phyloP scores from a whole-genome alignment of 2,797 vertebrate genomes.

The Monodelphis domestica region DNA sequence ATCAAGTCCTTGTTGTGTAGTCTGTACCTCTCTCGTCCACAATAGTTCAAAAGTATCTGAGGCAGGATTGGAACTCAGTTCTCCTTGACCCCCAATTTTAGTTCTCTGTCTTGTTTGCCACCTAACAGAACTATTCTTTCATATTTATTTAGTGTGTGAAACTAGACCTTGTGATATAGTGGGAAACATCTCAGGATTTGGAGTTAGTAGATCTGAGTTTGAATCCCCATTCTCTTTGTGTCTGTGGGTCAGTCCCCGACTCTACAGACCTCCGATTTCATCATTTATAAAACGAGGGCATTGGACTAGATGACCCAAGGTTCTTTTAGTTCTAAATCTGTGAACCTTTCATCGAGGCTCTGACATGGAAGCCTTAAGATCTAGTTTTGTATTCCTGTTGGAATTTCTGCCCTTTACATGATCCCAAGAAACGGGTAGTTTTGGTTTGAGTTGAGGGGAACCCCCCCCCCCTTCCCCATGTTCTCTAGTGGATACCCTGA shows the following conservation, averaged over 20 bases:
- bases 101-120: background rate
- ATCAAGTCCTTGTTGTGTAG: too few species aligned
- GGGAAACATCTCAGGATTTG: too few species aligned
- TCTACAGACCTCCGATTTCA: background rate
- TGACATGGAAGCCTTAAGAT: background rate
- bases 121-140: background rate
- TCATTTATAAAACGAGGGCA: too few species aligned
- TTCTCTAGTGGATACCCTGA: background rate
- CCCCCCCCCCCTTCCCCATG: background rate
- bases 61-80: too few species aligned
- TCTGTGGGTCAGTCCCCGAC: background rate
- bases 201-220: too few species aligned
- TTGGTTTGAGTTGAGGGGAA: background rate
- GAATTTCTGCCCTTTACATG: background rate
- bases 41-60: too few species aligned
- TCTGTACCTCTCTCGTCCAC: too few species aligned
- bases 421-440: background rate
- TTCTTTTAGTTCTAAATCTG: background rate
- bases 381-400: background rate
- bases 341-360: background rate
- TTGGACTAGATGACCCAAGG: too few species aligned
- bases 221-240: too few species aligned
- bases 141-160: background rate
- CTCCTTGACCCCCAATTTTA: background rate
- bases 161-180: background rate